Conservation (phyloP, 2,888 invertebrate species). For the Falcaria lacertinaria region DNA sequence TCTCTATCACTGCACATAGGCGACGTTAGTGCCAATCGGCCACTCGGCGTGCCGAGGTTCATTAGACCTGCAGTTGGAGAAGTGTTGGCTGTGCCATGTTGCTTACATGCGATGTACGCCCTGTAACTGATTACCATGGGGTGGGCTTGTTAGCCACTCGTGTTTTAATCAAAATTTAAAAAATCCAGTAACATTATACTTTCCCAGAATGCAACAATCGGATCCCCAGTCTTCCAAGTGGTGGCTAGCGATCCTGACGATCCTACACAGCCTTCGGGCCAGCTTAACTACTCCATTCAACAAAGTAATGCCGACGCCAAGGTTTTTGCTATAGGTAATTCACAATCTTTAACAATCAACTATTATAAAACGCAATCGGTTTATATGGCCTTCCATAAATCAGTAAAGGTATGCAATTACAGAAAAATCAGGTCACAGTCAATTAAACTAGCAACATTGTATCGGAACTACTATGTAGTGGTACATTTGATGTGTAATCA, state of each 20-base stretch:
- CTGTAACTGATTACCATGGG: too few relatives aligned
- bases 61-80: conserved; percentile 85
- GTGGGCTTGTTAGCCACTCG: too few relatives aligned
- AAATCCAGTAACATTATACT: background rate
- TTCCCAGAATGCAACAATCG: conserved; percentile 83
- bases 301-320: conserved; percentile 83
- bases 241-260: conserved; percentile 89
- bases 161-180: too few relatives aligned
- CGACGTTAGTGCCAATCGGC: conserved; percentile 90
- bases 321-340: conserved; percentile 80
- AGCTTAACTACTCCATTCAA: conserved; percentile 84
- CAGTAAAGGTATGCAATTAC: too few relatives aligned
- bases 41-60: conserved; percentile 87
- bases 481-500: too few relatives aligned
- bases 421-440: too few relatives aligned
- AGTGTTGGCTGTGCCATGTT: conserved; percentile 83
- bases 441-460: too few relatives aligned
- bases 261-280: conserved; percentile 86
- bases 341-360: too few relatives aligned
- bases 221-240: conserved; percentile 87
- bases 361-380: too few relatives aligned
- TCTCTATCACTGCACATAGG: conserved; percentile 84
- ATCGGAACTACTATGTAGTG: too few relatives aligned
- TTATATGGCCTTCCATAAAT: too few relatives aligned
- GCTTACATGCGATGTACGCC: too few relatives aligned